Evolutionary conservation across 2,113 vertebrate species (phyloP), one percentile per base, ranked within the genome.

Genomic region (Pollimyrus isidori): DNA sequence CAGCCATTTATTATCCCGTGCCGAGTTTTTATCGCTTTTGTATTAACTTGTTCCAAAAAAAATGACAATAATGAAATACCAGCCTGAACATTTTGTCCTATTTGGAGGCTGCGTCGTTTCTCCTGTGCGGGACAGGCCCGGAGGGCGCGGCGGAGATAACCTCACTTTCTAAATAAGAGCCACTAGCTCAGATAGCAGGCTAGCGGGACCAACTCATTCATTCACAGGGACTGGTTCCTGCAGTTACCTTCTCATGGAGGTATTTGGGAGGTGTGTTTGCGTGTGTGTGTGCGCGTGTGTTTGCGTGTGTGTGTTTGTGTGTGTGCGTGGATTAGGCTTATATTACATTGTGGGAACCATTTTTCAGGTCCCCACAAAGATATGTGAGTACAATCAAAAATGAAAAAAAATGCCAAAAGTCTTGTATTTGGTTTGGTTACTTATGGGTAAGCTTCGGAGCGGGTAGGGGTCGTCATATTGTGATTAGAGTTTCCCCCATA

Each of bases 281-380:
- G 42, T 89, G 26, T 91, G 85, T 91, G 53, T 86, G 52, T 65
- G 62, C 89, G 87, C 89, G 89, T 80, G 80, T 30, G 76, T 69
- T 21, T 83, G 50, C 53, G 42, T 89, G 26, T 91, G 85, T 91
- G 53, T 86, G 52, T 65, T n/a, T n/a, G 62, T 89, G 87, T 90
- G 89, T 80, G 80, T 30, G 76, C 39, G 88, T n/a, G 52, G 52
- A 56, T 21, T 56, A 56, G 52, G 19, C 52, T 56, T 56, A 56
- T 56, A 56, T 56, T 56, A 56, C 52, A 53, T 56, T 6, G 52
- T 56, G 52, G 52, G 52, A 21, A 53, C 52, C 52, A 53, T 53
- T 53, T 53, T 53, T 53, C 17, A 53, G 52, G 17, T 56, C 17
- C 4, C 52, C 52, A 56, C 52, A n/a, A 58, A 58, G 21, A 58